Evolutionary conservation across 2,888 invertebrate species (phyloP).

Genomic region (Caenorhabditis sp.): DNA sequence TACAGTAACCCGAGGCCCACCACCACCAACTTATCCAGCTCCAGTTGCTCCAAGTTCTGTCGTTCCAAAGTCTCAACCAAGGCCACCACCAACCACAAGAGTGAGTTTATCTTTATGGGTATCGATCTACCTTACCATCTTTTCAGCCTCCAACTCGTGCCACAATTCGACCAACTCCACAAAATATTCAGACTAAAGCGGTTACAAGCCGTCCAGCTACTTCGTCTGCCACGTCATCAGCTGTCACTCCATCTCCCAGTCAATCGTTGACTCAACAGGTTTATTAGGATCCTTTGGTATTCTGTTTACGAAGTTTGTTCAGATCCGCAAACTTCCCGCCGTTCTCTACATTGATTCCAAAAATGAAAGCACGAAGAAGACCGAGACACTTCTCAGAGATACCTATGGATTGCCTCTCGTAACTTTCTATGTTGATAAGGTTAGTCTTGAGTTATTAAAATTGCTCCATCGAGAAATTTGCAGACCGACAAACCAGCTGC

Average conservation of each 20-base stretch:
- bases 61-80: conserved; percentile 45
- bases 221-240: conserved; percentile 37
- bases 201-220: conserved; percentile 49
- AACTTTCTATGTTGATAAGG: conserved; percentile 82
- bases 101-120: conserved; percentile 7
- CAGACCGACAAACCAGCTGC: conserved; percentile 77
- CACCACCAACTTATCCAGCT: conserved; percentile 45
- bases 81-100: conserved; percentile 55
- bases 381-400: conserved; percentile 77
- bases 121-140: neutral
- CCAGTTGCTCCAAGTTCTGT: conserved; percentile 34
- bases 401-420: conserved; percentile 82
- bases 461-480: conserved; percentile 1
- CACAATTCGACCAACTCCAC: conserved; percentile 56
- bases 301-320: neutral
- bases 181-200: conserved; percentile 39
- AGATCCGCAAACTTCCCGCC: conserved; percentile 82
- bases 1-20: conserved; percentile 48
- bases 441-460: conserved; percentile 11
- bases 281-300: neutral
- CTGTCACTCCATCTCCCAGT: conserved; percentile 71
- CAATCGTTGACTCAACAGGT: conserved; percentile 81
- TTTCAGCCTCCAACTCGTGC: conserved; percentile 59
- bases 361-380: conserved; percentile 67
- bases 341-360: conserved; percentile 81